phyloP scores from a whole-genome alignment of 35 echinoderm and acorn worm species.

The Apostichopus parvimensis region DNA sequence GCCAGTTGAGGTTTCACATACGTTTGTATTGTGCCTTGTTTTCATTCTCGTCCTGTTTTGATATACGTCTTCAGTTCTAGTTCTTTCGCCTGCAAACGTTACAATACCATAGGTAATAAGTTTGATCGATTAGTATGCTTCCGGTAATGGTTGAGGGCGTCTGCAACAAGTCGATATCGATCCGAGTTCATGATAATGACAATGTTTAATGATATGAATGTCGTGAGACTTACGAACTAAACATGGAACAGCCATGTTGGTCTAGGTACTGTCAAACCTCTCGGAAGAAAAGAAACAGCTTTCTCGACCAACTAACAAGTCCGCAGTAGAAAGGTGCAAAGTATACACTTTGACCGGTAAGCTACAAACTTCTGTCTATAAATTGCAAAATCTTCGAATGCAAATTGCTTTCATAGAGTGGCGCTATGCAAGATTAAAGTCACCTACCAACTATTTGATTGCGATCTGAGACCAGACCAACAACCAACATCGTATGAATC shows the following conservation, averaged over 20 bases:
- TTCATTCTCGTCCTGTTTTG: too few species aligned
- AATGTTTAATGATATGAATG: not conserved
- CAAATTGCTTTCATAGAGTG: too few species aligned
- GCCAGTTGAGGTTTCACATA: too few species aligned
- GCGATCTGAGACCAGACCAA: too few species aligned
- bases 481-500: too few species aligned
- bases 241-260: too few species aligned
- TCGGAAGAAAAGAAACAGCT: not conserved
- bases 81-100: too few species aligned
- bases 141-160: not conserved
- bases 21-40: too few species aligned
- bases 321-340: not conserved
- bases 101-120: not conserved
- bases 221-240: not conserved
- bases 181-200: not conserved
- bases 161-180: constrained; percentile 13
- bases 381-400: not conserved
- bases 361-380: not conserved
- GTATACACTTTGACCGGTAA: not conserved
- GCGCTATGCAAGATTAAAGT: too few species aligned
- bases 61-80: too few species aligned
- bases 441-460: too few species aligned
- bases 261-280: not conserved
- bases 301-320: not conserved
- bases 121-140: not conserved